Evolutionary conservation across 2,888 invertebrate species (phyloP), one percentile per base, ranked within the genome.

Genomic region (Brassicogethes aeneus): DNA sequence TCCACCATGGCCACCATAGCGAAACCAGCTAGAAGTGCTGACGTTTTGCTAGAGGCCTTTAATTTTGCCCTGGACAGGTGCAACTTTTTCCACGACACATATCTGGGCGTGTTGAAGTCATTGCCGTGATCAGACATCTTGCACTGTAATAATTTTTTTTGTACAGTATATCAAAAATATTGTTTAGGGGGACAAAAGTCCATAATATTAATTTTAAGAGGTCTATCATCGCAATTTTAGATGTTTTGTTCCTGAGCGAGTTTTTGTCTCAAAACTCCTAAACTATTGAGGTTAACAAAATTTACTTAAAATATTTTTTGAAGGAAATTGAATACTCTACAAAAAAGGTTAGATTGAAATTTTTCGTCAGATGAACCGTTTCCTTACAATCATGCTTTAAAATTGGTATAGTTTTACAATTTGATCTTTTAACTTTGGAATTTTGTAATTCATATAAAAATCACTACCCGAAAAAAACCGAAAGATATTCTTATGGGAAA

Each of bases 1-100:
- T 97, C 96, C 16, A 97, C 96, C 87, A 97, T 93, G 17, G 96
- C 96, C 23, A 94, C 96, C 95, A 96, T 96, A 31, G 96, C 96
- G 66, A 96, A 96, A 47, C 96, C 96, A 15, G 94, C 93, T 32
- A 99, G 77, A 3, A 99, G 72, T 0, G 97, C 97, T 0, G 96
- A 97, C 1, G 97, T 99, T 67, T 96, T 87, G 69, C 94, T 95
- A 38, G 94, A 93, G 0, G 97, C 97, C 71, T 99, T 99, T 56
- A 99, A 77, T 70, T 99, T 99, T 40, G 97, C 96, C 50, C 94
- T 78, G 64, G 94, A 94, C 40, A 99, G 77, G 65, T 96, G 95
- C 17, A 96, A 71, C 64, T 90, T 90, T 54, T 90, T 75, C 90
- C 90, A 90, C 32, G 89, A 89, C 37, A 88, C 70, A 61, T 87